Evolutionary conservation across 2,797 vertebrate genomes (phyloP), one percentile per base, ranked within the genome.

Genomic region (Amniataba percoides): DNA sequence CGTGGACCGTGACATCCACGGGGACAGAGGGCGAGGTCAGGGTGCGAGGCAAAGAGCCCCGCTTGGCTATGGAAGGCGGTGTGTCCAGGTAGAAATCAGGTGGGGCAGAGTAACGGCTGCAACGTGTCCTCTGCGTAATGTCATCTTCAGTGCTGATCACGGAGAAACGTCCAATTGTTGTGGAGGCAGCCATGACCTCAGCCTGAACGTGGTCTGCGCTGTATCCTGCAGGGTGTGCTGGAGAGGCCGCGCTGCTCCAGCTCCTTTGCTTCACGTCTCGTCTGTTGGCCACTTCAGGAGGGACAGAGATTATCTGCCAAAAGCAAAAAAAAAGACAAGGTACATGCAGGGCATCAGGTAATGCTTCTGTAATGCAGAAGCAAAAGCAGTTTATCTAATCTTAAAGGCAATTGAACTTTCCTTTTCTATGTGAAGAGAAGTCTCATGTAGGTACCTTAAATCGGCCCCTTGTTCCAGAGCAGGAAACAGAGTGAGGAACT

Each of bases 21-120:
- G 97, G 96, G 7, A 97, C 94, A 2, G 96, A 96, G 0, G 95
- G 92, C 0, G 97, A 96, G 0, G 96, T 97, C 60, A 96, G 94
- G 0, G 94, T 87, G 0, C 91, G 95, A 5, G 96, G 95, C 31
- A 97, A 88, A 2, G 96, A 89, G 74, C 93, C 94, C 57, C 91
- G 59, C 1, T 96, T 96, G 0, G 94, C 95, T 64, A 90, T 72
- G 56, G 95, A 92, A 13, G 97, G 96, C 4, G 94, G 96, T 21
- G 97, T 95, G 6, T 97, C 97, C 90, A 98, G 88, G 92, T 98
- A 99, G 85, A 99, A 97, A 0, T 98, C 97, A 0, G 98, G 97
- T 0, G 98, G 98, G 0, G 98, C 97, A 0, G 98, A 99, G 90
- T 97, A 99, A 87, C 96, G 97, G 77, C 96, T 96, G 3, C 95